Conservation (phyloP, 1,140 invertebrate species). For the Rhagoletis zephyria region DNA sequence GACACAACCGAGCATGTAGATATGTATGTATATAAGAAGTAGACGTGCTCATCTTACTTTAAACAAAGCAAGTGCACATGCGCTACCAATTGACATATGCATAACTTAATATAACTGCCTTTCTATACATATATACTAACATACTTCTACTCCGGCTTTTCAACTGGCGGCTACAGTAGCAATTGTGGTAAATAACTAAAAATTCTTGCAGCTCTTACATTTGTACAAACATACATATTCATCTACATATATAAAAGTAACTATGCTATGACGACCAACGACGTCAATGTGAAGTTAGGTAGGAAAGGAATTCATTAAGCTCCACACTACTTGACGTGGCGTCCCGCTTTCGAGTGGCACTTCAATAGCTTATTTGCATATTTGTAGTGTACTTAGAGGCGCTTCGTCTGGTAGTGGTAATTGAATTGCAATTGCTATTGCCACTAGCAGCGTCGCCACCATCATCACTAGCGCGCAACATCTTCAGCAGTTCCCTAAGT, state of each 20-base stretch:
- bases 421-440: constrained; percentile 41
- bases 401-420: constrained; percentile 39
- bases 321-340: not conserved
- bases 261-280: not conserved
- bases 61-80: not conserved
- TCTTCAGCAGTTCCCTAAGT: not conserved
- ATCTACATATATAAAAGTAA: not conserved
- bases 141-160: not conserved
- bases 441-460: not conserved
- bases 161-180: constrained; percentile 29
- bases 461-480: not conserved
- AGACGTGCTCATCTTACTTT: not conserved
- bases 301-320: constrained; percentile 6
- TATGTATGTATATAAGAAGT: not conserved
- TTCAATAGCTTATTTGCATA: constrained; percentile 50
- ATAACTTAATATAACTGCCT: not conserved
- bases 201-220: not conserved
- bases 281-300: not conserved
- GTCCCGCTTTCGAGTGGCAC: constrained; percentile 39
- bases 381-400: constrained; percentile 44
- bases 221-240: not conserved
- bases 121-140: not conserved
- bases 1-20: not conserved
- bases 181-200: not conserved
- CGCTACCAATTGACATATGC: not conserved